Conservation (phyloP, 2,113 vertebrate species). For the Carollia perspicillata region DNA sequence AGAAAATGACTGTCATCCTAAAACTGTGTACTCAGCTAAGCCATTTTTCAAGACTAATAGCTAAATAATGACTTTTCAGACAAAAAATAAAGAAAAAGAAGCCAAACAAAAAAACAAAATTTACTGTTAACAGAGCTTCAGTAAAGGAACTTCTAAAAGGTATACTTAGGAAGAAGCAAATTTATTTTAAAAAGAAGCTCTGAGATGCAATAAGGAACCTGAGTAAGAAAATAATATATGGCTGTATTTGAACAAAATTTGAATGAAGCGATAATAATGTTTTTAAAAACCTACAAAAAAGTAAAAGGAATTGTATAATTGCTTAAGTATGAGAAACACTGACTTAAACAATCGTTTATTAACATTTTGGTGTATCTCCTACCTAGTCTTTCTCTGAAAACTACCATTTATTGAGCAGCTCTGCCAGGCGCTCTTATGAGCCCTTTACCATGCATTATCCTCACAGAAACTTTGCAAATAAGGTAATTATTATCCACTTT, state of each 20-base stretch:
- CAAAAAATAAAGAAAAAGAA: not conserved
- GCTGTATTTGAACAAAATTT: not conserved
- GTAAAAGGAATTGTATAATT: not conserved
- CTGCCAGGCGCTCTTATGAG: not conserved
- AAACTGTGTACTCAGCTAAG: not conserved
- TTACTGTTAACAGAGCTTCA: not conserved
- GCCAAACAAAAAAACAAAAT: not conserved
- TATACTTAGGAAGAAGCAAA: not conserved
- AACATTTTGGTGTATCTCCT: not conserved
- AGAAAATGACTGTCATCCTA: not conserved
- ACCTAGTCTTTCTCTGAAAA: not conserved
- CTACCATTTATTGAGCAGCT: not conserved
- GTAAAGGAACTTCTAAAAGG: not conserved
- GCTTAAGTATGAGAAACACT: not conserved
- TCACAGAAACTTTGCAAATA: not conserved
- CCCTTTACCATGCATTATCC: not conserved
- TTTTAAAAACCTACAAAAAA: not conserved
- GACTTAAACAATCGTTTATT: not conserved
- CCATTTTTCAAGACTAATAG: not conserved
- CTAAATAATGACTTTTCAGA: not conserved
- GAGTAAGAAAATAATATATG: not conserved
- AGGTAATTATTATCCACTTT: not conserved
- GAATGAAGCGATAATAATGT: not conserved
- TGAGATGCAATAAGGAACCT: not conserved
- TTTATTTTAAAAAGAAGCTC: conserved; percentile 1